Evolutionary conservation across 2,888 invertebrate species (phyloP), one percentile per base, ranked within the genome.

Genomic region (Oscheius sp.): DNA sequence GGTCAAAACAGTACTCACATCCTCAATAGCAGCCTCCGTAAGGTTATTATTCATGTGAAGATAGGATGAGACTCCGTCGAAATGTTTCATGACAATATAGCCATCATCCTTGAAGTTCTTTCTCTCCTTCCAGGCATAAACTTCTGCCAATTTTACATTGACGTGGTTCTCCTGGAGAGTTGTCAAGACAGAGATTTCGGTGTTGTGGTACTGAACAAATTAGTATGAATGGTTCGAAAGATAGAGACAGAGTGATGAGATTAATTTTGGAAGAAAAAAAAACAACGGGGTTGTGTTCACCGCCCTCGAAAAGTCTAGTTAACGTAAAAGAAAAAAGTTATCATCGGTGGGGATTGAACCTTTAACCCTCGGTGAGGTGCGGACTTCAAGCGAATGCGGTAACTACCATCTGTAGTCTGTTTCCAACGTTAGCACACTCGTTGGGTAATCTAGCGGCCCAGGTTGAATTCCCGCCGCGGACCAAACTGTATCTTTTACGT

Each of bases 21-120:
- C 47, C 33, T 62, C 53, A 35, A 62, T 37, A 2, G 51, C 72
- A 50, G 29, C 10, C 21, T 60, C 60, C 29, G 72, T 35, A 32
- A 72, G 13, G n/a, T 72, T 72, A 35, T 62, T 58, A 51, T 58
- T 58, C 72, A 72, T 72, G 37, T 72, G 72, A 13, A 72, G 72
- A 47, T 57, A n/a, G 33, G 50, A 29, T 5, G 60, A 37, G 11
- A 47, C 33, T n/a, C 33, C 42, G 1, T 10, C 33, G 29, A 37
- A 51, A 29, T 68, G 53, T 32, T 72, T 42, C 72, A 72, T 72
- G 42, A 72, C 21, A 21, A 72, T 62, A 35, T 62, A 72, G 33
- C 72, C 72, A 9, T 50, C 33, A n/a, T 37, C 62, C 1, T 60
- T 21, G 13, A 47, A 35, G 11, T 32, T 70, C 29, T 42, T 47